Base-by-base conservation (phyloP, 2,113 vertebrate species). In the Pao palembangensis region DNA sequence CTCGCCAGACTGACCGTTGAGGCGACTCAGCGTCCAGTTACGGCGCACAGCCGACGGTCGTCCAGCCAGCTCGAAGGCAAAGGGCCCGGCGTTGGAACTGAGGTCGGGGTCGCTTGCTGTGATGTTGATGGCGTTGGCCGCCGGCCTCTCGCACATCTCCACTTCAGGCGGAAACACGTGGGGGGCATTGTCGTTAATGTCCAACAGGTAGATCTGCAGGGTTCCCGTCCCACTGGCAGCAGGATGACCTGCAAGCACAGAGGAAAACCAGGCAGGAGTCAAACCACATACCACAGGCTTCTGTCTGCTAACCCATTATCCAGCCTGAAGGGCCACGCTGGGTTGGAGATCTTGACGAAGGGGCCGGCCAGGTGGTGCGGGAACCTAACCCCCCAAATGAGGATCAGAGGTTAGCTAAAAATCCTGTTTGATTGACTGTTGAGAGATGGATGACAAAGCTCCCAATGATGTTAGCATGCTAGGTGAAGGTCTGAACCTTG, bases 151-250 rank as follows among this genome's bases (percentile, higher is more conserved):
- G 31, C 96, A 99, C 49, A 96, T 94, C 34, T 96, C 94, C 34
- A 94, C 93, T 87, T 98, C 96, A 58, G 93, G 93, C 0, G 96
- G 96, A 78, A 92, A 93, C 48, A 99, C 95, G 53, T 90, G 89
- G 1, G 96, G 96, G 0, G 96, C 94, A 15, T 99, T 99, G 85
- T 99, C 96, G 21, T 98, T 99, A 66, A 98, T 95, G 82, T 99
- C 96, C 79, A 95, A 79, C 69, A 99, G 91, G 78, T 92, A 88
- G 65, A 99, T 96, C 81, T 98, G 96, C 60, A 99, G 91, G 0
- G 95, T 99, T 31, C 96, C 96, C 0, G 95, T 96, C 21, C 96
- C 96, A 13, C 93, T 98, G 84, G 96, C 96, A 0, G 93, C 92
- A 1, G 95, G 95, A 42, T 93, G 90, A 71, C 94, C 96, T 99